These are phyloP conservation scores for Steinernema feltiae DNA, from an alignment of 1,140 invertebrate genomes.

Conservation along the genomic window DNA sequence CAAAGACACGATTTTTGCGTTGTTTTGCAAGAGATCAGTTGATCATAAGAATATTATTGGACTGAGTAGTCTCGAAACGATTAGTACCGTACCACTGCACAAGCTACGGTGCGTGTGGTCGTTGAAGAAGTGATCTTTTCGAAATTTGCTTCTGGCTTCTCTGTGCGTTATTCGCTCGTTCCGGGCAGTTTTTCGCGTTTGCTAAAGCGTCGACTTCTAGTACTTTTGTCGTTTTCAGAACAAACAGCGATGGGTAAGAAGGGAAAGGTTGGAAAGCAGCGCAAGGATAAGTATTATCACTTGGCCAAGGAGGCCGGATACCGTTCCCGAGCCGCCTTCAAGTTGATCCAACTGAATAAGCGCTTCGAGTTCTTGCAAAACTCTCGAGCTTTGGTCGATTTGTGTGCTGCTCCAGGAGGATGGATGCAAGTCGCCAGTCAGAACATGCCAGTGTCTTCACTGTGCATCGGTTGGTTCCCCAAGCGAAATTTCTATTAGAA, in stretches of 20 bases:
- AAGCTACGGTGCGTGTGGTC: not conserved
- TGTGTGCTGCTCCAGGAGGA: slow-evolving; percentile 97
- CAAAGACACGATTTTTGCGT: too few species aligned
- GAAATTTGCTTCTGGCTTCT: not conserved
- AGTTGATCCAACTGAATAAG: slow-evolving; percentile 92
- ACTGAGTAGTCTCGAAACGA: not conserved
- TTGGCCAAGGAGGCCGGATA: slow-evolving; percentile 96
- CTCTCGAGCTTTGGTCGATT: slow-evolving; percentile 87
- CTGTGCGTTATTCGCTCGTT: not conserved
- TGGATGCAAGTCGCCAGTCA: slow-evolving; percentile 99
- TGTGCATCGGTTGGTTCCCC: slow-evolving; percentile 70
- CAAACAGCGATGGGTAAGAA: slow-evolving; percentile 99
- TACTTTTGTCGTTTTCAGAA: not conserved
- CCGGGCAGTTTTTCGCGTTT: not conserved
- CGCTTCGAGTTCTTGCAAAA: slow-evolving; percentile 95
- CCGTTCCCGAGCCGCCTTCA: slow-evolving; percentile 93
- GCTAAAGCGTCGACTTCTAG: too few species aligned
- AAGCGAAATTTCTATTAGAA: slow-evolving; percentile 2
- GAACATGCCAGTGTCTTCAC: slow-evolving; percentile 92
- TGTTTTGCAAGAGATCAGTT: too few species aligned
- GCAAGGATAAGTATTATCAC: slow-evolving; percentile 96
- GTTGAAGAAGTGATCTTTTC: not conserved
- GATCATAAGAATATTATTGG: not conserved
- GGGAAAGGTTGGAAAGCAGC: slow-evolving; percentile 88
- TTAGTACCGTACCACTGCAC: not conserved